Conservation (phyloP, 2,888 invertebrate species). For the Apamea monoglypha region DNA sequence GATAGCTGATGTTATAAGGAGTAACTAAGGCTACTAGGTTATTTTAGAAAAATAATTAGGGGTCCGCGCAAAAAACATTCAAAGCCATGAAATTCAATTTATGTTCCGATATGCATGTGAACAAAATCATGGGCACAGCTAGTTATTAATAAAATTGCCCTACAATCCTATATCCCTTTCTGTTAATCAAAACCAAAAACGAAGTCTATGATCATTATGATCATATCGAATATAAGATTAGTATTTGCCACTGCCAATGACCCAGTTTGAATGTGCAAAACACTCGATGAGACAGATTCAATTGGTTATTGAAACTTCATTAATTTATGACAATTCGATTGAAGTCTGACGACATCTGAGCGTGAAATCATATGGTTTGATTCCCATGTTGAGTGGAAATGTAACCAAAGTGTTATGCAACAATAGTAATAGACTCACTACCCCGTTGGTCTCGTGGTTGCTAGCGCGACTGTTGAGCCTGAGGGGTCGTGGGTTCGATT, state of each 20-base stretch:
- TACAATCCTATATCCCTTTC: too few species aligned
- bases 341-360: not conserved
- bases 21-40: too few species aligned
- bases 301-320: conserved; percentile 44
- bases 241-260: conserved; percentile 17
- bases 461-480: too few species aligned
- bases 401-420: not conserved
- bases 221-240: not conserved
- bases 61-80: too few species aligned
- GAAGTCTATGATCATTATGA: not conserved
- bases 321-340: conserved; percentile 47
- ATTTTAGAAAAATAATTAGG: too few species aligned
- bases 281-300: conserved; percentile 3
- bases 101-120: too few species aligned
- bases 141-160: too few species aligned
- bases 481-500: too few species aligned
- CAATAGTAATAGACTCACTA: not conserved
- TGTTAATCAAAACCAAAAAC: not conserved
- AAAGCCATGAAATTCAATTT: too few species aligned
- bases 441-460: too few species aligned
- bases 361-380: not conserved
- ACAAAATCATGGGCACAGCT: too few species aligned
- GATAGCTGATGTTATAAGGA: too few species aligned
- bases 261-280: conserved; percentile 20
- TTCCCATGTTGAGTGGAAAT: not conserved